These are phyloP conservation scores for Spongia lamella DNA, from an alignment of 37 sponge, comb jelly and placozoan genomes.

Conservation along the genomic window DNA sequence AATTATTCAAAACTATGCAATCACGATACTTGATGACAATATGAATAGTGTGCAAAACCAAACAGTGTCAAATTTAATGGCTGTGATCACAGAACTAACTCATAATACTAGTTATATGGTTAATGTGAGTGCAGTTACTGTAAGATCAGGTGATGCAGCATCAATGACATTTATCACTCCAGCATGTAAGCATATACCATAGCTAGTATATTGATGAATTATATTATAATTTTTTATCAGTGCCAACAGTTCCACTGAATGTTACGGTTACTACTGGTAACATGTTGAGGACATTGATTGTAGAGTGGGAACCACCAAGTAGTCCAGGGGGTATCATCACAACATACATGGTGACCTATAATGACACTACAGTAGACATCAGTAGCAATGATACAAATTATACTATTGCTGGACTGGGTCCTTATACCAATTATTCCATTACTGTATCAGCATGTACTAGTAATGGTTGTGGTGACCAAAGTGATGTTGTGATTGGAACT, in stretches of 20 bases:
- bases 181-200: neutral
- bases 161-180: neutral
- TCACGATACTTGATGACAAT: conserved; percentile 14
- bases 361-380: neutral
- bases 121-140: neutral
- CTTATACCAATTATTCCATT: conserved; percentile 43
- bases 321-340: too few species aligned
- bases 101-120: too few species aligned
- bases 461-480: neutral
- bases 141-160: neutral
- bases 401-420: conserved; percentile 24
- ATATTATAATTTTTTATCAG: too few species aligned
- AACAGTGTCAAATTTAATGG: too few species aligned
- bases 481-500: too few species aligned
- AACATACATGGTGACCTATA: neutral
- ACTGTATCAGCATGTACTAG: conserved; percentile 38
- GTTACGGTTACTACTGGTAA: too few species aligned
- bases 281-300: too few species aligned
- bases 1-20: conserved; percentile 37
- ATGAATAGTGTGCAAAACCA: too few species aligned
- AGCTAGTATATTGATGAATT: too few species aligned
- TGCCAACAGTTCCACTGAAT: too few species aligned
- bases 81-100: too few species aligned
- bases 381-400: neutral
- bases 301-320: too few species aligned